Base-by-base conservation (phyloP, 2,888 invertebrate species). In the Coremacera marginata region DNA sequence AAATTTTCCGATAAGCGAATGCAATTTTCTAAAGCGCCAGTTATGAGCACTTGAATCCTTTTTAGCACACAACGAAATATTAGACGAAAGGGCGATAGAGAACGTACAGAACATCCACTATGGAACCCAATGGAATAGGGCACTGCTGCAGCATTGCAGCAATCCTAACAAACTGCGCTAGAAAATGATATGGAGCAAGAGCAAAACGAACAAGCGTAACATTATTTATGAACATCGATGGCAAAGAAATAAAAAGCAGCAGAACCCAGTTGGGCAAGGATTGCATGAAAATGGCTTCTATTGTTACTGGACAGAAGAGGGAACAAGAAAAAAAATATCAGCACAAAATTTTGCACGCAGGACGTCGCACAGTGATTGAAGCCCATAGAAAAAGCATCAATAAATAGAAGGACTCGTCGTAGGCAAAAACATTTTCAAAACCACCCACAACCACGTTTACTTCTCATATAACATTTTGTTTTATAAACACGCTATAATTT, bases 1-100 rank as follows among this genome's bases (percentile, higher is more conserved):
- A 65, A 67, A 75, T 55, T 27, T 37, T 67, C 27, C 52, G 74
- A 75, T 75, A 75, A 75, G 37, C 52, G 65, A 65, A 34, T 65
- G 52, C 51, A 75, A 67, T 75, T 75, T 75, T 34, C 74, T 22
- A 75, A 75, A 67, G 55, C 52, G 49, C 37, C 65, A 65, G 22
- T 65, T 75, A 55, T 75, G 74, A 63, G 44, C 60, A 19, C 71
- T 71, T 34, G 57, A 75, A 51, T 75, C 65, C 55, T 51, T 31
- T 34, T 51, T 25, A 70, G 52, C 52, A 22, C 67, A 55, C 57
- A 44, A 70, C 70, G 5, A 31, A 55, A 70, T 67, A 70, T 70
- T 25, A 70, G 70, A 31, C 27, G 27, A 22, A 27, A n/a, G n/a
- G 16, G 19, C 7, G 37, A 2, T 11, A 37, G 19, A 27, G 14